Percentiles rank a stretch among this genome's conserved stretches.
Conservation (phyloP, 2,888 invertebrate species). For the Apeira syringaria region DNA sequence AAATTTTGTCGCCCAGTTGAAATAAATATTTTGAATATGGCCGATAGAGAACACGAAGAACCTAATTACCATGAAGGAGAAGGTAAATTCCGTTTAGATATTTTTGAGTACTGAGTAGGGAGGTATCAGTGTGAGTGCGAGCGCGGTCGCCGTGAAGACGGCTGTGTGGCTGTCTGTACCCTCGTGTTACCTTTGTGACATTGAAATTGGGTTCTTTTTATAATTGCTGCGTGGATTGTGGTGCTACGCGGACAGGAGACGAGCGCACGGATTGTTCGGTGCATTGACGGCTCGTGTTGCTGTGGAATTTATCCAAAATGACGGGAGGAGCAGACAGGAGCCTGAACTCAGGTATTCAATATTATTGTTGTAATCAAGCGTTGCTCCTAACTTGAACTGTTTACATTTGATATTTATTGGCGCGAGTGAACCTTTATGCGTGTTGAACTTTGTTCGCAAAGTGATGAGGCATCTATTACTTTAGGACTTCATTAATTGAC, state of each 20-base stretch:
- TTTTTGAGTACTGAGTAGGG: constrained; percentile 64
- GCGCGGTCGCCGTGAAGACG: constrained; percentile 55
- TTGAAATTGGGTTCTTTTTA: constrained; percentile 82
- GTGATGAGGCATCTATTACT: constrained; percentile 13
- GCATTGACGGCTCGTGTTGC: constrained; percentile 52
- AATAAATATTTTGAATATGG: constrained; percentile 78
- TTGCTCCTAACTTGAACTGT: constrained; percentile 49
- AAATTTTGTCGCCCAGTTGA: constrained; percentile 59
- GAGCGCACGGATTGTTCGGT: constrained; percentile 53
- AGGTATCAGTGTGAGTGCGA: constrained; percentile 64
- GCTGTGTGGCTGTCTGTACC: constrained; percentile 59
- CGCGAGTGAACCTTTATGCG: constrained; percentile 31
- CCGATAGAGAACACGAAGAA: constrained; percentile 79
- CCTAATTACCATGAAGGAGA: constrained; percentile 76
- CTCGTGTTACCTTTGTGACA: constrained; percentile 80
- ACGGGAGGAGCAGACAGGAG: constrained; percentile 71
- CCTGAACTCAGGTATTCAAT: constrained; percentile 70
- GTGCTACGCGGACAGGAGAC: constrained; percentile 66
- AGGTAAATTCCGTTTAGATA: constrained; percentile 79
- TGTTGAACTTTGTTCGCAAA: constrained; percentile 29
- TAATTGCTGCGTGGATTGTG: constrained; percentile 80
- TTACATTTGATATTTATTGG: constrained; percentile 43
- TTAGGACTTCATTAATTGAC: constrained; percentile 8
- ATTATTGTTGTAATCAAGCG: constrained; percentile 58
- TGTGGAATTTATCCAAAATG: constrained; percentile 58